Evolutionary conservation across 37 sponge, comb jelly and placozoan species (phyloP).

Genomic region (Diacarnus erythraeanus): DNA sequence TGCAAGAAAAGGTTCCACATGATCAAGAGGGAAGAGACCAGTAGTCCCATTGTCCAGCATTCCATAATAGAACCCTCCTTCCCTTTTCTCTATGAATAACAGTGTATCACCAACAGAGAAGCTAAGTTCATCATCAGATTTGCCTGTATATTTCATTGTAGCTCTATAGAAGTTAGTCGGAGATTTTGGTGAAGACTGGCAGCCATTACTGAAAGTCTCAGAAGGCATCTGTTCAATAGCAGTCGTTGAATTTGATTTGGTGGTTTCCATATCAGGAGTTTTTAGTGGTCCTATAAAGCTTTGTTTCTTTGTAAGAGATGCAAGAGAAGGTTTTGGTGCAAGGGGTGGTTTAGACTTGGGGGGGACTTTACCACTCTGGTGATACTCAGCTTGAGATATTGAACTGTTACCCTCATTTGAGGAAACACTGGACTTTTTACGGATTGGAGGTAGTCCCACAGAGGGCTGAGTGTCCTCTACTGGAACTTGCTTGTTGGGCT

Average conservation of each 20-base stretch:
- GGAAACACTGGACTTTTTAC: neutral
- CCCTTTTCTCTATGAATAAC: slow-evolving; percentile 30
- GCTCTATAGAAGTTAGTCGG: slow-evolving; percentile 54
- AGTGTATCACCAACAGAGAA: slow-evolving; percentile 60
- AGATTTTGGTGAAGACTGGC: neutral
- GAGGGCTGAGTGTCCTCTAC: too few relatives aligned
- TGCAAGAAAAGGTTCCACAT: slow-evolving; percentile 46
- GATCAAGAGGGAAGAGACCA: slow-evolving; percentile 58
- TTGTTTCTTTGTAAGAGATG: neutral
- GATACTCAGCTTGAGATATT: neutral
- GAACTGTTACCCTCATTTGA: neutral
- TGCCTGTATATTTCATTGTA: slow-evolving; percentile 23
- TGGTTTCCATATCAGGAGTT: neutral
- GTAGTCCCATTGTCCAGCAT: slow-evolving; percentile 77
- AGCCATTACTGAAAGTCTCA: neutral
- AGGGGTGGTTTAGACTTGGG: slow-evolving; percentile 1
- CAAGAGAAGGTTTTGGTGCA: neutral
- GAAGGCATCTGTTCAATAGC: neutral
- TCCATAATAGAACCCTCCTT: slow-evolving; percentile 37
- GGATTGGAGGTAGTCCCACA: too few relatives aligned
- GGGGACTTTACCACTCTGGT: neutral
- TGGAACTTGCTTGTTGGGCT: too few relatives aligned
- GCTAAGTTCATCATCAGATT: slow-evolving; percentile 32
- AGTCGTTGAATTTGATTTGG: neutral
- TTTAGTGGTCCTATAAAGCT: neutral